phyloP scores from a whole-genome alignment of 2,888 invertebrate species.

The Sminthurinus aureus region DNA sequence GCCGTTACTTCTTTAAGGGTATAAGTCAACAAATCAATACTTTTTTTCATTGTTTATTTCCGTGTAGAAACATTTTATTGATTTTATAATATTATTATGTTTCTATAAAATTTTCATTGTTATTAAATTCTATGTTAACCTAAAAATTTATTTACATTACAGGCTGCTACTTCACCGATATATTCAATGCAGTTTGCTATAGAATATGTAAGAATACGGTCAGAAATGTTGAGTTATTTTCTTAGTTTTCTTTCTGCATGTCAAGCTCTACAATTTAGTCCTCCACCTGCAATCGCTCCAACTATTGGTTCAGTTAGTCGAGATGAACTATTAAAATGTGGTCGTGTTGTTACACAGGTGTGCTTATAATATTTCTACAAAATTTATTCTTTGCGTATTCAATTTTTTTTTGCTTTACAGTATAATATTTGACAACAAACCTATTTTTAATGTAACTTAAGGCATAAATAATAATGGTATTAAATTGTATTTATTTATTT shows the following conservation, averaged over 20 bases:
- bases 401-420: too few relatives aligned
- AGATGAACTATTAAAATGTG: constrained; percentile 80
- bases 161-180: constrained; percentile 74
- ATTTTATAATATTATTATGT: not conserved
- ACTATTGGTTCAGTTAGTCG: constrained; percentile 79
- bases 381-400: too few relatives aligned
- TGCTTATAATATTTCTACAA: not conserved
- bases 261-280: constrained; percentile 82
- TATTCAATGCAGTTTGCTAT: constrained; percentile 75
- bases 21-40: constrained; percentile 39
- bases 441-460: too few relatives aligned
- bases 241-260: constrained; percentile 75
- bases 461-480: not conserved
- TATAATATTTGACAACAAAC: not conserved
- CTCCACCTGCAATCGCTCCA: constrained; percentile 90
- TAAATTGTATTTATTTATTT: not conserved
- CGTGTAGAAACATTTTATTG: not conserved
- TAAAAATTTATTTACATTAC: constrained; percentile 40
- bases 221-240: constrained; percentile 75
- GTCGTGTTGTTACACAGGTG: constrained; percentile 79
- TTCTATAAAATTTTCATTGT: constrained; percentile 18
- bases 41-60: constrained; percentile 3
- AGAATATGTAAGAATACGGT: constrained; percentile 79
- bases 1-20: constrained; percentile 71
- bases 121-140: too few relatives aligned